phyloP scores from a whole-genome alignment of 1,140 invertebrate species.

The Atta cephalotes region DNA sequence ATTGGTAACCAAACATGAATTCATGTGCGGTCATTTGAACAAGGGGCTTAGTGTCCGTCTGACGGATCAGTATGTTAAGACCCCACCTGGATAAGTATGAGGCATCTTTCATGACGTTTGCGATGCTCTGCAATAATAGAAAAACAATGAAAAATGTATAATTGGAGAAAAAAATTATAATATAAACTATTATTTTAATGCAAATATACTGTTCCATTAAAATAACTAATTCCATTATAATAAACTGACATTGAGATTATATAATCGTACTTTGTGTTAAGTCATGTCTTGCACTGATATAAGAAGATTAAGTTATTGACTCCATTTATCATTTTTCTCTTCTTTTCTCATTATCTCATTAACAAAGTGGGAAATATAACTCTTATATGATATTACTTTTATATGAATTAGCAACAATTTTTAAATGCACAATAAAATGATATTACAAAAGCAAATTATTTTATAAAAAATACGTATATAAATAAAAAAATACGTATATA shows the following conservation, averaged over 20 bases:
- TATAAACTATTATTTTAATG: too few relatives aligned
- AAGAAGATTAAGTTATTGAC: not conserved
- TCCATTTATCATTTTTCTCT: not conserved
- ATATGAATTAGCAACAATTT: not conserved
- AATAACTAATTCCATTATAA: constrained; percentile 7
- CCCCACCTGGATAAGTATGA: constrained; percentile 89
- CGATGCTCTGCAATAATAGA: constrained; percentile 89
- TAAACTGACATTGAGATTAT: constrained; percentile 13
- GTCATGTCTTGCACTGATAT: not conserved
- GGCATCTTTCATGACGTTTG: constrained; percentile 90
- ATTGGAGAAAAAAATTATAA: not conserved
- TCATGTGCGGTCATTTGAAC: constrained; percentile 92
- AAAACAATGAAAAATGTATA: not conserved
- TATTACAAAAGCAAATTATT: constrained; percentile 5
- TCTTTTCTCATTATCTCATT: not conserved
- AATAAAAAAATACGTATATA: not conserved
- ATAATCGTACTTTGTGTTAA: not conserved
- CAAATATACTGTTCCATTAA: not conserved
- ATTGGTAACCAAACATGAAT: constrained; percentile 94
- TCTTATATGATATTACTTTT: not conserved
- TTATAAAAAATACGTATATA: not conserved
- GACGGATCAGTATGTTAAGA: constrained; percentile 89
- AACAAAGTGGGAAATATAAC: not conserved
- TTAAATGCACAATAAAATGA: not conserved
- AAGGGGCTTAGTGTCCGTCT: constrained; percentile 89